These are phyloP conservation scores for Antheraea yamamai DNA, from an alignment of 2,888 invertebrate species.

Conservation along the genomic window DNA sequence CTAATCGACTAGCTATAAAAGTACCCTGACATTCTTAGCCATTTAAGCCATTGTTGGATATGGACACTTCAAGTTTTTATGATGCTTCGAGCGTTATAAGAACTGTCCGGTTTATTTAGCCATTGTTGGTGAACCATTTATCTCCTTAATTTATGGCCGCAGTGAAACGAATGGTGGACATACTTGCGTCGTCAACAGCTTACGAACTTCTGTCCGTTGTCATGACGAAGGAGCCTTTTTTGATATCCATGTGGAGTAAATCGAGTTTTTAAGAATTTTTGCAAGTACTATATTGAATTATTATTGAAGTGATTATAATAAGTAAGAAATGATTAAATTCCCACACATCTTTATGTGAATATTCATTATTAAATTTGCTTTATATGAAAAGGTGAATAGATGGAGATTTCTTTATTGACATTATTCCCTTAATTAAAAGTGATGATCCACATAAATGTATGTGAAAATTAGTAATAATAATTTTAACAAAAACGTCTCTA, in stretches of 20 bases:
- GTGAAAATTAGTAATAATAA: background rate
- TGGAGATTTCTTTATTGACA: background rate
- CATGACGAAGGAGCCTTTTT: conserved; percentile 26
- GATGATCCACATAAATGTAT: background rate
- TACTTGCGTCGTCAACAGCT: conserved; percentile 60
- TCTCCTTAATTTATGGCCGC: conserved; percentile 77
- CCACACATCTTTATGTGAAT: background rate
- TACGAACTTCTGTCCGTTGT: conserved; percentile 55
- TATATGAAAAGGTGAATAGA: background rate
- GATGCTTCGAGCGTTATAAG: conserved; percentile 63
- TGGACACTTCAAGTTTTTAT: conserved; percentile 75
- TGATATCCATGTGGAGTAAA: conserved; percentile 7
- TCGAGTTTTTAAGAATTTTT: background rate
- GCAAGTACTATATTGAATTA: background rate
- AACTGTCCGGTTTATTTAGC: conserved; percentile 72
- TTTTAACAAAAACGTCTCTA: background rate
- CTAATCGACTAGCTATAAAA: conserved; percentile 57
- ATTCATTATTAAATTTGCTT: background rate
- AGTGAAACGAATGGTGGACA: conserved; percentile 72
- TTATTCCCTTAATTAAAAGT: background rate
- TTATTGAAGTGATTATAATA: conserved; percentile 3
- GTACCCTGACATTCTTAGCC: conserved; percentile 60
- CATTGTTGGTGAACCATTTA: conserved; percentile 79
- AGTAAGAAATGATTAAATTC: background rate
- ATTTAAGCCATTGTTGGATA: conserved; percentile 67